Percentiles rank a stretch among this genome's conserved stretches.
Conservation (phyloP, 2,797 vertebrate species). For the Somateria mollissima region DNA sequence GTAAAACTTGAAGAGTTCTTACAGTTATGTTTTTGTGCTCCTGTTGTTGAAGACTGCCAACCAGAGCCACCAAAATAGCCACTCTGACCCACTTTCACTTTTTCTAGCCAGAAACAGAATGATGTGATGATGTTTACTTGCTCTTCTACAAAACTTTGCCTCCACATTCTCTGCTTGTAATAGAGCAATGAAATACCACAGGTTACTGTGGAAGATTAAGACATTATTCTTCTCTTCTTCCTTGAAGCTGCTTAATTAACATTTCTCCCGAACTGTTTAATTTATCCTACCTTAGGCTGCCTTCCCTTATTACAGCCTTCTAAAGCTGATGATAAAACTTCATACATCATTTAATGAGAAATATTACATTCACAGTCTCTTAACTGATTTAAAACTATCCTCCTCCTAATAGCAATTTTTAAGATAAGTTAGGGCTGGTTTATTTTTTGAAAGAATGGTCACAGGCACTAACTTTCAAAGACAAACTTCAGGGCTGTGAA, state of each 20-base stretch:
- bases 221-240: slow-evolving; percentile 8
- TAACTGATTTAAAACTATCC: not conserved
- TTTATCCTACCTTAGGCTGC: slow-evolving; percentile 1
- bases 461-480: not conserved
- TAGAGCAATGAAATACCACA: not conserved
- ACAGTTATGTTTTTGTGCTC: not conserved
- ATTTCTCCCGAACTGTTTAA: slow-evolving; percentile 12
- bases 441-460: slow-evolving; percentile 11
- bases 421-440: not conserved
- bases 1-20: not conserved
- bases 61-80: not conserved
- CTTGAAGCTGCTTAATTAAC: slow-evolving; percentile 27
- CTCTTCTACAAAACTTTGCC: not conserved
- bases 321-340: not conserved
- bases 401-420: not conserved
- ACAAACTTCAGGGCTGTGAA: not conserved
- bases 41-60: not conserved
- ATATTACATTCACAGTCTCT: not conserved
- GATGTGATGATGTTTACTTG: not conserved
- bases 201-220: not conserved
- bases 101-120: not conserved
- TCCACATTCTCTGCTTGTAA: not conserved
- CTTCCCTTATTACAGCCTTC: not conserved
- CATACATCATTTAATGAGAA: slow-evolving; percentile 9
- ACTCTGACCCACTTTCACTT: not conserved